phyloP scores from a whole-genome alignment of 2,888 invertebrate species.

The Ceraclea dissimilis region DNA sequence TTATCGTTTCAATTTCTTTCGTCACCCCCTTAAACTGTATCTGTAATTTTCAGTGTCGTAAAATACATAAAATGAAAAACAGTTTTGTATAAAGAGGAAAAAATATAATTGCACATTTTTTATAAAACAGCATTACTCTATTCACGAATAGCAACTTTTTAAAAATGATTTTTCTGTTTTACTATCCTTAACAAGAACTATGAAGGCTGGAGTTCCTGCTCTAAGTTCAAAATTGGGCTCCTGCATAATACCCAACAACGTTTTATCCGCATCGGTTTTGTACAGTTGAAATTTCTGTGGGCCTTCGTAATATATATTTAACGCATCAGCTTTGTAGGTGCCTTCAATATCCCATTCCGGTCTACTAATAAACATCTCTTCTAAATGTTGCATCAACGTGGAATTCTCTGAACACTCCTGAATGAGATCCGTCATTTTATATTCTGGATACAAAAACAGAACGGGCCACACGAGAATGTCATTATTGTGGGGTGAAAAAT shows the following conservation, averaged over 20 bases:
- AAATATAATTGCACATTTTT: no score
- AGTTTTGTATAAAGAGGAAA: no score
- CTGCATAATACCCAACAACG: constrained; percentile 53
- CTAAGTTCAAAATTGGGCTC: constrained; percentile 53
- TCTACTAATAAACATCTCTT: constrained; percentile 59
- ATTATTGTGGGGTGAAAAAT: not conserved
- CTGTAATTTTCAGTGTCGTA: no score
- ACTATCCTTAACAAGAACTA: constrained; percentile 52
- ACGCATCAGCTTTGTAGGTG: constrained; percentile 52
- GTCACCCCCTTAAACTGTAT: no score
- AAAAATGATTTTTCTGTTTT: constrained; percentile 38
- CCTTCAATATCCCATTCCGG: constrained; percentile 64
- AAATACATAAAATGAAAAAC: no score
- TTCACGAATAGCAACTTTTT: constrained; percentile 3
- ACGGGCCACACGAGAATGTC: constrained; percentile 76
- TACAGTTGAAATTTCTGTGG: constrained; percentile 51
- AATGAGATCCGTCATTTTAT: constrained; percentile 78
- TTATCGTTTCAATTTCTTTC: no score
- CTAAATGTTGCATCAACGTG: constrained; percentile 32
- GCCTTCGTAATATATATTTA: constrained; percentile 72
- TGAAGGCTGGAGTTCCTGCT: constrained; percentile 60
- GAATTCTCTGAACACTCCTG: constrained; percentile 51
- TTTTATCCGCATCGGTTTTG: constrained; percentile 47
- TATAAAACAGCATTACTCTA: no score
- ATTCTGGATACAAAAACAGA: constrained; percentile 82